Base-by-base conservation (phyloP, 1,140 invertebrate genomes). In the Cyphomyrmex costatus region DNA sequence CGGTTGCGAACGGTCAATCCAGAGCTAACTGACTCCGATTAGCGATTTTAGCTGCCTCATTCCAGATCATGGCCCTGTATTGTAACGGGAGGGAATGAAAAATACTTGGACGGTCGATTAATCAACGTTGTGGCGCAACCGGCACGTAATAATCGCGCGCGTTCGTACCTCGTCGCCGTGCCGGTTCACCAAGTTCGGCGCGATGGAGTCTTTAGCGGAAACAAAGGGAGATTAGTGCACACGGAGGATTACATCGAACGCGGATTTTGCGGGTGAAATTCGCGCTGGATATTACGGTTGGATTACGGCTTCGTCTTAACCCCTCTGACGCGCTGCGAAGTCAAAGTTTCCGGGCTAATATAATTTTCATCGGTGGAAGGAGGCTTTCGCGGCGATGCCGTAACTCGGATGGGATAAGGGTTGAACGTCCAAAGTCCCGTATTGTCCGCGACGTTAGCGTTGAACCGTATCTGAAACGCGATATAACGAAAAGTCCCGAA, bases 1-100 rank as follows among this genome's bases (percentile, higher is more conserved):
- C 49, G 68, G 24, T 51, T 46, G 66, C 79, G 66, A 71, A 58
- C 33, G 24, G 65, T 60, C 66, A 58, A 71, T 60, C 36, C 33
- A 36, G 79, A 65, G 66, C 46, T 73, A 82, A 71, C 79, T 46
- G 79, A 21, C 56, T 60, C n/a, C 79, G 68, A 73, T 83, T 74
- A 83, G 79, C 68, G 68, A 83, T 74, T 74, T 73, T 53, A 82
- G 66, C 79, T 46, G 24, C 19, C 66, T 73, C 79, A 83, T 83
- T 49, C 68, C 36, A 33, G 42, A 79, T 79, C 61, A 68, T 53
- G n/a, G 61, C 8, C 33, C 19, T 30, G 30, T 53, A 21, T 49
- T 70, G 66, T 71, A 70, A n/a, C 46, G 78, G 12, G n/a, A n/a
- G 63, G 21, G 53, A 49, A 16, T 49, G 79, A 60, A 83, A 49